These are phyloP conservation scores for Serripes groenlandicus DNA, from an alignment of 2,888 invertebrate species.

Conservation along the genomic window DNA sequence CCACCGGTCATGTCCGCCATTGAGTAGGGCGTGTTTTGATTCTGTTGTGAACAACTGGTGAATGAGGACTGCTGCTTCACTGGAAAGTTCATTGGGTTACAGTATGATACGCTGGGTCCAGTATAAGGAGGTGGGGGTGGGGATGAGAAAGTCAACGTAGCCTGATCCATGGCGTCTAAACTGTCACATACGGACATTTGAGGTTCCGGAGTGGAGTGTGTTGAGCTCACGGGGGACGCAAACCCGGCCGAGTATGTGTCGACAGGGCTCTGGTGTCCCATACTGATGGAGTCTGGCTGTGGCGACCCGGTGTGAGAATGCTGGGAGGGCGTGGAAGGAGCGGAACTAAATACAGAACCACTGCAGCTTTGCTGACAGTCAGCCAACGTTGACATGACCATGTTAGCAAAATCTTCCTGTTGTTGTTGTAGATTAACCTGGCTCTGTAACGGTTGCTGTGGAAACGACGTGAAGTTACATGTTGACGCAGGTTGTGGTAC, in stretches of 20 bases:
- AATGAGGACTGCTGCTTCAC: conserved; percentile 90
- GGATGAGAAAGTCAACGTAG: conserved; percentile 67
- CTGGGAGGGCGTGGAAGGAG: conserved; percentile 74
- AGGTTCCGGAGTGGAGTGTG: conserved; percentile 78
- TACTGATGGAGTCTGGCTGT: conserved; percentile 61
- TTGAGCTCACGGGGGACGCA: conserved; percentile 76
- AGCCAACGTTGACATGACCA: conserved; percentile 61
- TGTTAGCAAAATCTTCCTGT: conserved; percentile 31
- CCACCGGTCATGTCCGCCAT: conserved; percentile 48
- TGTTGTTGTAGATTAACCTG: conserved; percentile 52
- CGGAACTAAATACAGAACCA: conserved; percentile 69
- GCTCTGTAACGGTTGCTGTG: conserved; percentile 37
- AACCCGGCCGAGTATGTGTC: conserved; percentile 75
- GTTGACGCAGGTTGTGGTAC: conserved; percentile 60
- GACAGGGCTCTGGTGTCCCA: conserved; percentile 62
- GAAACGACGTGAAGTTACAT: conserved; percentile 54
- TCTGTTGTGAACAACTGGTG: conserved; percentile 87
- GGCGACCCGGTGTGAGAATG: conserved; percentile 71
- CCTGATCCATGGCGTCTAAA: conserved; percentile 65
- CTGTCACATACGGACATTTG: conserved; percentile 70
- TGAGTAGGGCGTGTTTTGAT: conserved; percentile 49
- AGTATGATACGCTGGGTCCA: conserved; percentile 62
- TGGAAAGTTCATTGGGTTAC: conserved; percentile 86
- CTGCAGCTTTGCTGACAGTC: conserved; percentile 58
- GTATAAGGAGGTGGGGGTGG: conserved; percentile 81